Conservation (phyloP, 2,797 vertebrate species). For the Sebastiscus albofasciatus region DNA sequence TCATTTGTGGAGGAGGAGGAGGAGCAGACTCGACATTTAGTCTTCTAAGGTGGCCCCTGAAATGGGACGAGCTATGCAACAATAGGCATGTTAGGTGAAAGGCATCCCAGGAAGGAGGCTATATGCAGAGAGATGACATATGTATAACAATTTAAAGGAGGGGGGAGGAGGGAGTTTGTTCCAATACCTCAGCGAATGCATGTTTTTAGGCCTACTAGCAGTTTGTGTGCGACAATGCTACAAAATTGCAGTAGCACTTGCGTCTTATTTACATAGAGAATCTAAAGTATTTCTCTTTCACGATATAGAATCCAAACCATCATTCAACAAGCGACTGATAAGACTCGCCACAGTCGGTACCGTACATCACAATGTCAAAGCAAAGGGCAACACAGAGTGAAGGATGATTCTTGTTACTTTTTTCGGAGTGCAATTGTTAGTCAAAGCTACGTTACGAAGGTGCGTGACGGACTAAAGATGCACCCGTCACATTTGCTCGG, state of each 20-base stretch:
- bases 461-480: slow-evolving; percentile 34
- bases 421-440: slow-evolving; percentile 65
- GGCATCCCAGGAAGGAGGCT: slow-evolving; percentile 40
- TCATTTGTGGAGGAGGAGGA: not conserved
- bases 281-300: slow-evolving; percentile 46
- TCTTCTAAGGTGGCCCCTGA: not conserved
- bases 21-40: not conserved
- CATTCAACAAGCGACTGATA: slow-evolving; percentile 25
- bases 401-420: slow-evolving; percentile 24
- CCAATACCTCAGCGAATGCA: slow-evolving; percentile 38
- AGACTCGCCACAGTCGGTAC: slow-evolving; percentile 24
- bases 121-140: not conserved
- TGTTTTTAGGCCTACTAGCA: slow-evolving; percentile 38
- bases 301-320: slow-evolving; percentile 55
- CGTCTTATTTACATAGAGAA: slow-evolving; percentile 70
- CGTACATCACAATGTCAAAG: slow-evolving; percentile 52
- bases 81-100: slow-evolving; percentile 32
- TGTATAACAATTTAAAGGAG: slow-evolving; percentile 6
- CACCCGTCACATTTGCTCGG: slow-evolving; percentile 44
- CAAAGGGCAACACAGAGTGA: slow-evolving; percentile 38
- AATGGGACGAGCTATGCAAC: slow-evolving; percentile 17
- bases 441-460: slow-evolving; percentile 67
- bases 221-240: slow-evolving; percentile 61
- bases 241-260: slow-evolving; percentile 60
- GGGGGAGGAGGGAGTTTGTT: slow-evolving; percentile 5